These are phyloP conservation scores for Ooceraea biroi DNA, from an alignment of 1,140 invertebrate species.

Conservation along the genomic window DNA sequence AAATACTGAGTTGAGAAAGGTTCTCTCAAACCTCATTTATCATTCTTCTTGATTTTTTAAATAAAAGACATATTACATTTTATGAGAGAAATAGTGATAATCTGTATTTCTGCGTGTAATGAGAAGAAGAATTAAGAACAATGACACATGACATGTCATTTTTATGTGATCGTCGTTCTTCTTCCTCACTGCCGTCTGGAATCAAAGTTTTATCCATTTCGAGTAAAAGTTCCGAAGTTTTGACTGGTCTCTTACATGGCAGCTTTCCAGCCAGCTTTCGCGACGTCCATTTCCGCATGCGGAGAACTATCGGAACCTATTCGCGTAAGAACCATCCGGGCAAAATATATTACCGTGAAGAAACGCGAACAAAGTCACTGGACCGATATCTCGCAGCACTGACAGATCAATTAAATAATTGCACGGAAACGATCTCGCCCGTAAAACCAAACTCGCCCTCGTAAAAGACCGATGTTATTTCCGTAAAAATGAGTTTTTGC, in stretches of 20 bases:
- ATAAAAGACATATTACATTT: background rate
- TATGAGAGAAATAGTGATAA: background rate
- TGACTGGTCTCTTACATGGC: background rate
- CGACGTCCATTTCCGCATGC: slow-evolving; percentile 12
- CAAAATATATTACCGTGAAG: slow-evolving; percentile 31
- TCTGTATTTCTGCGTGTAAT: background rate
- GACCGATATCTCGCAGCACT: background rate
- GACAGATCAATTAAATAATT: slow-evolving; percentile 33
- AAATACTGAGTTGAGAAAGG: background rate
- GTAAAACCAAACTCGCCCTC: background rate
- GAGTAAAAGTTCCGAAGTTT: slow-evolving; percentile 25
- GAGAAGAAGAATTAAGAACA: background rate
- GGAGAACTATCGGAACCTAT: slow-evolving; percentile 34
- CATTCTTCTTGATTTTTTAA: background rate
- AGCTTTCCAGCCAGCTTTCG: slow-evolving; percentile 19
- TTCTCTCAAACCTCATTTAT: background rate
- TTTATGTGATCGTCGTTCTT: background rate
- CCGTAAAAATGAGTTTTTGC: too few relatives aligned
- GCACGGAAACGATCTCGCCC: background rate
- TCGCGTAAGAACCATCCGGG: slow-evolving; percentile 13
- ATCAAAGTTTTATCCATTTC: slow-evolving; percentile 22
- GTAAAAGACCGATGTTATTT: too few relatives aligned
- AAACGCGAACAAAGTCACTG: slow-evolving; percentile 3
- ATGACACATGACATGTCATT: background rate
- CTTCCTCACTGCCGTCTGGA: background rate